These are phyloP conservation scores for Phaetusa simplex DNA, from an alignment of 2,113 vertebrate species.

Conservation along the genomic window DNA sequence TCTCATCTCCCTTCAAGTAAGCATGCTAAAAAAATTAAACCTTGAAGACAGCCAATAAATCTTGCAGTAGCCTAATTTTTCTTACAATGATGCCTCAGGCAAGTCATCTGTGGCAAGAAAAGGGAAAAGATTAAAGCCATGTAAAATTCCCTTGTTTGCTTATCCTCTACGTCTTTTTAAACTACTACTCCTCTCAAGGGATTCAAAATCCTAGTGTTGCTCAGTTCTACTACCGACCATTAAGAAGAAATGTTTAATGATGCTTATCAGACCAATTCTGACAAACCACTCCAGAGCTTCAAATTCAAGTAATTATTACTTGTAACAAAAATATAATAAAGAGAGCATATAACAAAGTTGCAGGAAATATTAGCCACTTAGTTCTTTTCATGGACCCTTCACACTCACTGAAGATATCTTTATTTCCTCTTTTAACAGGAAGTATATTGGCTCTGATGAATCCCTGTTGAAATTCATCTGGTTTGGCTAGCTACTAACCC, in stretches of 20 bases:
- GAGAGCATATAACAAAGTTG: not conserved
- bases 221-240: not conserved
- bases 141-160: not conserved
- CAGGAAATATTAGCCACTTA: not conserved
- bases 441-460: not conserved
- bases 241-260: not conserved
- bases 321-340: not conserved
- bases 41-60: not conserved
- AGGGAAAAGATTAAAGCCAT: not conserved
- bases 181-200: not conserved
- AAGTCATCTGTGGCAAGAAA: not conserved
- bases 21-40: not conserved
- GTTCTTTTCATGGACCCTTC: not conserved
- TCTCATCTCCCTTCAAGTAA: not conserved
- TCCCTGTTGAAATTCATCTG: not conserved
- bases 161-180: not conserved
- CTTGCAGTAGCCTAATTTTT: not conserved
- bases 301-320: not conserved
- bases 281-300: not conserved
- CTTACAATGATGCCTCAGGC: not conserved
- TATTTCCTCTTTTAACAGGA: not conserved
- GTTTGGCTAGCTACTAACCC: not conserved
- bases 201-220: not conserved
- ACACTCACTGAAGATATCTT: not conserved
- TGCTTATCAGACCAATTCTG: not conserved